Base-by-base conservation (phyloP, 23 tunicate genomes). In the Trididemnum nubilum region DNA sequence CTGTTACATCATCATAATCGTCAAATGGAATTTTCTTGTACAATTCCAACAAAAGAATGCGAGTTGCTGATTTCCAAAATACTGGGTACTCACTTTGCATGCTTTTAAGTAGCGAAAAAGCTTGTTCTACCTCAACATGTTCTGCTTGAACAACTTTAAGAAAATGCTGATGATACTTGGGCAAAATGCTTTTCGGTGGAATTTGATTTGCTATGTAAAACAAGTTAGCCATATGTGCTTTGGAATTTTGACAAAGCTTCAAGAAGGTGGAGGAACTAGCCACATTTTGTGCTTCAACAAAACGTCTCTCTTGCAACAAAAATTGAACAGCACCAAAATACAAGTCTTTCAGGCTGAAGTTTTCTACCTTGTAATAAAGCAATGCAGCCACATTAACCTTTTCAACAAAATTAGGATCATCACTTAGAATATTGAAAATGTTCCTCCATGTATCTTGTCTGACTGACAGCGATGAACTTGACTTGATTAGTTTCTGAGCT, bases 11-110 rank as follows among this genome's bases (percentile, higher is more conserved):
- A 23, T 73, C 78, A 40, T 73, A 73, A 3, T 73, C 31, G 24
- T 73, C 78, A 40, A 40, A 25, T 4, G 78, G 58, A 19, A 26
- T 73, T 39, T 38, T 73, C 30, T 12, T 73, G 74, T 67, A 67
- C 3, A 67, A n/a, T 12, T 67, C 38, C 31, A 31, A 22, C 5
- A 61, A 26, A 61, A 15, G 22, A 61, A n/a, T 21, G n/a, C 5
- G n/a, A 15, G 26, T n/a, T 24, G 54, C 12, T 44, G 9, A 7
- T 7, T 7, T 44, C 54, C 54, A 44, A 7, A 44, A 44, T 7
- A 7, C 9, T 44, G 9, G 9, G 15, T 44, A 9, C 12, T 7
- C 15, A 15, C 12, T 44, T 7, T 44, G 9, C 15, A 15, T 15
- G 12, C 12, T 44, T 44, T 15, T 9, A 9, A 44, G 15, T 7